Percentiles rank a stretch among this genome's conserved stretches.
Conservation (phyloP, 2,113 vertebrate species). For the Indicator indicator region DNA sequence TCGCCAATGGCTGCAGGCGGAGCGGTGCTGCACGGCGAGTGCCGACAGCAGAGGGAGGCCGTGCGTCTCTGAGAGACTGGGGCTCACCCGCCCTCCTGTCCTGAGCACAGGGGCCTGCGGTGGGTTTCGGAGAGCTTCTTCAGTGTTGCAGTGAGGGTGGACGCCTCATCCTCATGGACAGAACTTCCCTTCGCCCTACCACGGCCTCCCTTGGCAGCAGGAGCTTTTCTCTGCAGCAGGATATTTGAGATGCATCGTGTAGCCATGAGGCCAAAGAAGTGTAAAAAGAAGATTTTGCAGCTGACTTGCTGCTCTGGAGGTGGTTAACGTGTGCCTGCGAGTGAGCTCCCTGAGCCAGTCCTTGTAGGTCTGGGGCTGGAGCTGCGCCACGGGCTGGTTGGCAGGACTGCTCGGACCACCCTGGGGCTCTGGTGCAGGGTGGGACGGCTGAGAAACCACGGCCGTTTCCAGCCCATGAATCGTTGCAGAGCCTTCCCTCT, state of each 20-base stretch:
- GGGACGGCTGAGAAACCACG: not conserved
- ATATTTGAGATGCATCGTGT: not conserved
- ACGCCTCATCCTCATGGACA: accelerated
- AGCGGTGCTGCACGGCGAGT: not conserved
- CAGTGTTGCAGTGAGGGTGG: accelerated
- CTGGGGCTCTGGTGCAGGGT: not conserved
- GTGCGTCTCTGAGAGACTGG: not conserved
- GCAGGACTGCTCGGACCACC: not conserved
- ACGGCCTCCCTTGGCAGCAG: not conserved
- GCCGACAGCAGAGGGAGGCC: constrained; percentile 53
- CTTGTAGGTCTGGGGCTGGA: not conserved
- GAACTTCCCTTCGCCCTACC: not conserved
- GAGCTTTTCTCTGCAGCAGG: not conserved
- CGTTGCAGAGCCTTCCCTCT: not conserved
- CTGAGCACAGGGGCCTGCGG: not conserved
- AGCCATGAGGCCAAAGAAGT: not conserved
- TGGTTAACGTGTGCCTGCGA: not conserved
- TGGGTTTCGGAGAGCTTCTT: not conserved
- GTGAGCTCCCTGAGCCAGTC: not conserved
- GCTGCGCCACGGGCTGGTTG: not conserved
- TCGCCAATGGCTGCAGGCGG: not conserved
- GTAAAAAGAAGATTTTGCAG: not conserved
- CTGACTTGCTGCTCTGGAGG: not conserved
- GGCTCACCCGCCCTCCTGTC: not conserved
- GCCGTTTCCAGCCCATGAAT: not conserved